These are phyloP conservation scores for Halcyon badia DNA, from an alignment of 2,797 vertebrate species.

Conservation along the genomic window DNA sequence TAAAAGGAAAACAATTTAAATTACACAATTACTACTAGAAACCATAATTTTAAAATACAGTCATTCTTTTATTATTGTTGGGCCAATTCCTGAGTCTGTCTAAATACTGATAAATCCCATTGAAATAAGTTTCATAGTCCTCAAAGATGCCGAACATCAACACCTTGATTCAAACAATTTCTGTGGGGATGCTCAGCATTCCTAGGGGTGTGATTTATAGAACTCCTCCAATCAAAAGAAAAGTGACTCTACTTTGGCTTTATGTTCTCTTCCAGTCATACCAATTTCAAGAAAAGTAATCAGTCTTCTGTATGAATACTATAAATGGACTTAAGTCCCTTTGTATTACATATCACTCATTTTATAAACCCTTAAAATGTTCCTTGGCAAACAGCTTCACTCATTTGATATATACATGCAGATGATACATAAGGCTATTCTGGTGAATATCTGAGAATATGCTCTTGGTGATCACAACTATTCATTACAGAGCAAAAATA, in stretches of 20 bases:
- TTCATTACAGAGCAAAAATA: not conserved
- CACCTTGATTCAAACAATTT: not conserved
- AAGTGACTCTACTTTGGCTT: not conserved
- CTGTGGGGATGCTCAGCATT: not conserved
- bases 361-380: not conserved
- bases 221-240: not conserved
- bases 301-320: not conserved
- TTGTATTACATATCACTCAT: not conserved
- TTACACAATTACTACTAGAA: constrained; percentile 1
- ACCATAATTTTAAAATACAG: not conserved
- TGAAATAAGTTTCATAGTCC: not conserved
- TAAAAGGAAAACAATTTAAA: constrained; percentile 14
- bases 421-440: not conserved
- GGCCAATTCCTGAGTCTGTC: not conserved
- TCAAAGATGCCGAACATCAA: not conserved
- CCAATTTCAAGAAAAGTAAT: not conserved
- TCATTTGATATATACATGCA: not conserved
- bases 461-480: not conserved
- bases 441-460: not conserved
- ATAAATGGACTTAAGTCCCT: not conserved
- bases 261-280: not conserved
- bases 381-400: not conserved
- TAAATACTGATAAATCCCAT: constrained; percentile 33
- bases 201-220: not conserved
- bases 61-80: constrained; percentile 17